Evolutionary conservation across 2,113 vertebrate species (phyloP).

Genomic region (Neomonachus schauinslandi): DNA sequence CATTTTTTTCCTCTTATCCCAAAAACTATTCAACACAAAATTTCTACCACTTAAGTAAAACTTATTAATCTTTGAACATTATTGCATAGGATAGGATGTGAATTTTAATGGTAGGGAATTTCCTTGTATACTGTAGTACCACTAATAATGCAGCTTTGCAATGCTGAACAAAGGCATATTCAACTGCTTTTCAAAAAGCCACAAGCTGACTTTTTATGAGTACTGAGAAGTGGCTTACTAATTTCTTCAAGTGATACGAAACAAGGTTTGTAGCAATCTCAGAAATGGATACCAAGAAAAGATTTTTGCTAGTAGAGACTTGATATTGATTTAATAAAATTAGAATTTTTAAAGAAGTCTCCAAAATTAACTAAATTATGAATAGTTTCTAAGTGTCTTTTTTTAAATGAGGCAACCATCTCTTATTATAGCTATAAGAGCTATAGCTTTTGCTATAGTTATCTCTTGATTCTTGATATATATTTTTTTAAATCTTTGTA

Average conservation of each 20-base stretch:
- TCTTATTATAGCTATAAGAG: background rate
- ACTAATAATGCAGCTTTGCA: slow-evolving; percentile 50
- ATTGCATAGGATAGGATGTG: slow-evolving; percentile 49
- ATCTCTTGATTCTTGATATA: background rate
- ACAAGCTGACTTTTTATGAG: background rate
- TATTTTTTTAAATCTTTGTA: background rate
- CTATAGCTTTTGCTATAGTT: background rate
- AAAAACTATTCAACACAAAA: slow-evolving; percentile 74
- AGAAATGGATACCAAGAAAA: background rate
- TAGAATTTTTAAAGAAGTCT: background rate
- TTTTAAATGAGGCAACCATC: background rate
- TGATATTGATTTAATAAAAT: slow-evolving; percentile 34
- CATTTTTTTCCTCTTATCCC: background rate
- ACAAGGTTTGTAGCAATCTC: background rate
- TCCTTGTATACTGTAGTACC: slow-evolving; percentile 11
- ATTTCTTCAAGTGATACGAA: background rate
- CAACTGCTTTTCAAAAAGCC: background rate
- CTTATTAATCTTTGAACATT: slow-evolving; percentile 46
- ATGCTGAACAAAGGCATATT: background rate
- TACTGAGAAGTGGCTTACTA: background rate
- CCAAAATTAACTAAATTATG: slow-evolving; percentile 28
- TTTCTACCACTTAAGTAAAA: slow-evolving; percentile 73
- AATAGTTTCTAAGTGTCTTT: background rate
- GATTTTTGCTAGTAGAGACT: background rate
- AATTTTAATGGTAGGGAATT: slow-evolving; percentile 74